phyloP scores from a whole-genome alignment of 1,140 invertebrate species.

The Heterodera carotae region DNA sequence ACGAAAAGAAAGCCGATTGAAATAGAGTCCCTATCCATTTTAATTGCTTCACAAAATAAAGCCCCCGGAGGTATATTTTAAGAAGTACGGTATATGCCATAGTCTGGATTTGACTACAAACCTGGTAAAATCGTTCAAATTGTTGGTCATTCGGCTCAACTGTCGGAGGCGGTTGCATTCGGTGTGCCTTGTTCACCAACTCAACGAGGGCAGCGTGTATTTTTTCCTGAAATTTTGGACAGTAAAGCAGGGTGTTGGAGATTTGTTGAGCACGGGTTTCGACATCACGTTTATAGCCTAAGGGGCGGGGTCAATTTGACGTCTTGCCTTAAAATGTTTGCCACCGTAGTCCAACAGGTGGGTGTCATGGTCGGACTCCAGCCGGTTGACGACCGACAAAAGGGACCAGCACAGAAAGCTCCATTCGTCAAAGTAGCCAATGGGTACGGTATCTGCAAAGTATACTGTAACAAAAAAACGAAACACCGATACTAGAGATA shows the following conservation, averaged over 20 bases:
- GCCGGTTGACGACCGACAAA: slow-evolving; percentile 50
- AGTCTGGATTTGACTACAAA: too few species aligned
- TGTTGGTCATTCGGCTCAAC: slow-evolving; percentile 40
- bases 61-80: too few species aligned
- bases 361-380: slow-evolving; percentile 26
- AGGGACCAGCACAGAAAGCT: slow-evolving; percentile 50
- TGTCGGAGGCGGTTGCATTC: slow-evolving; percentile 48
- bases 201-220: slow-evolving; percentile 48
- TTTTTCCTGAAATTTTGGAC: slow-evolving; percentile 50
- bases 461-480: not conserved
- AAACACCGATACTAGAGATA: too few species aligned
- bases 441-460: slow-evolving; percentile 40
- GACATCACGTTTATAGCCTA: too few species aligned
- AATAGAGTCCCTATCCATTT: too few species aligned
- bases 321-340: slow-evolving; percentile 40
- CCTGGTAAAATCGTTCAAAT: slow-evolving; percentile 52
- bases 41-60: too few species aligned
- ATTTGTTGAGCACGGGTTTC: too few species aligned
- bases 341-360: slow-evolving; percentile 47
- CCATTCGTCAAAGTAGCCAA: slow-evolving; percentile 52
- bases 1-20: too few species aligned
- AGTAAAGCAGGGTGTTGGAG: too few species aligned
- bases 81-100: too few species aligned
- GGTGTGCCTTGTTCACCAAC: slow-evolving; percentile 50
- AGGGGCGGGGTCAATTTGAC: too few species aligned